Conservation (phyloP, 2,113 vertebrate species). For the Bothrops jararaca region DNA sequence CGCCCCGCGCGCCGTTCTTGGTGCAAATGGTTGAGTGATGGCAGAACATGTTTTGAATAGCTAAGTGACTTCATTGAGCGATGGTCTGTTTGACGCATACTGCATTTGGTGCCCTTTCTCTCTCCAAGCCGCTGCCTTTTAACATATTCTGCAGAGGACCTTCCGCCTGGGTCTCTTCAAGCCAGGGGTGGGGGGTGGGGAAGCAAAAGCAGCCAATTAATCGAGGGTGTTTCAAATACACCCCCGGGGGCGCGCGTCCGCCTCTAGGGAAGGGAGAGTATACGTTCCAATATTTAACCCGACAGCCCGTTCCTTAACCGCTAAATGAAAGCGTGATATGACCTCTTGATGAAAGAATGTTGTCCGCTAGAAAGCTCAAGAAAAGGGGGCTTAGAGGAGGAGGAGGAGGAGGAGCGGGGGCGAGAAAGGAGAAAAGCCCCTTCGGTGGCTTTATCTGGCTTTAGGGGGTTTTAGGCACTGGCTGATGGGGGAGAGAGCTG, state of each 20-base stretch:
- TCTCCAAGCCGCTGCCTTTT: slow-evolving; percentile 74
- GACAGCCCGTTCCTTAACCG: slow-evolving; percentile 62
- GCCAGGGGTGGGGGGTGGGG: slow-evolving; percentile 41
- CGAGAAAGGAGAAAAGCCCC: slow-evolving; percentile 12
- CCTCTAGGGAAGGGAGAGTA: slow-evolving; percentile 22
- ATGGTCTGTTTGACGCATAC: slow-evolving; percentile 85
- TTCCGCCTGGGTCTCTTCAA: slow-evolving; percentile 72
- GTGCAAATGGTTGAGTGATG: slow-evolving; percentile 78
- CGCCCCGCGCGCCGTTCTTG: slow-evolving; percentile 59
- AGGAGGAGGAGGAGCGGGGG: neutral
- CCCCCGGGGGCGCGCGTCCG: slow-evolving; percentile 14
- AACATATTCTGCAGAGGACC: slow-evolving; percentile 77
- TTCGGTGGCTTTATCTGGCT: slow-evolving; percentile 11
- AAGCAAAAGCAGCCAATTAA: slow-evolving; percentile 75
- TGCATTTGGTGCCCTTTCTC: slow-evolving; percentile 81
- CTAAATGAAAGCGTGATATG: slow-evolving; percentile 56
- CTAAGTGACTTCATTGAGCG: slow-evolving; percentile 84
- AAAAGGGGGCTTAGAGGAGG: slow-evolving; percentile 20
- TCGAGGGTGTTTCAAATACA: slow-evolving; percentile 62
- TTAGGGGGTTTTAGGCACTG: neutral
- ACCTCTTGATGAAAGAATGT: slow-evolving; percentile 60
- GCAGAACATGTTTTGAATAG: slow-evolving; percentile 83
- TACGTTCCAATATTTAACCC: slow-evolving; percentile 10
- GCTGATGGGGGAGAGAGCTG: neutral
- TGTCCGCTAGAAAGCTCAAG: slow-evolving; percentile 31